Base-by-base conservation (phyloP, 2,113 vertebrate species). In the Pelvicachromis taeniatus region DNA sequence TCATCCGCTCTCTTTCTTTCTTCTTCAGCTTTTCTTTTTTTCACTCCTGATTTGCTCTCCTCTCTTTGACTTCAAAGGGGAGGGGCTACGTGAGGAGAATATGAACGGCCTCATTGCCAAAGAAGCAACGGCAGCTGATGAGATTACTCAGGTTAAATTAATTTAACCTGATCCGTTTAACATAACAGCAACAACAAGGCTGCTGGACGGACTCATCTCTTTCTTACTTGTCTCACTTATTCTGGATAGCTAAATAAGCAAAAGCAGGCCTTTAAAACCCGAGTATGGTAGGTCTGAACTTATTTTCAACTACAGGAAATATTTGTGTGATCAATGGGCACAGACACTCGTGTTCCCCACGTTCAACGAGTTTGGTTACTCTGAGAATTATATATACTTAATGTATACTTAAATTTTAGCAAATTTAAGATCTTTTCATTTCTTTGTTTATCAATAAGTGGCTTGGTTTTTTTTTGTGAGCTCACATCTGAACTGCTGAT, bases 101-200 rank as follows among this genome's bases (percentile, higher is more conserved):
- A 87, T 55, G 19, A 68, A 88, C 16, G 6, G 52, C n/a, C 61
- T 59, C 5, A 19, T 9, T 16, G 56, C 78, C n/a, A 19, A 68
- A 55, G 52, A 21, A 82, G 52, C 35, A 31, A n/a, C 19, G 5
- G 35, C 26, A 48, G 61, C 54, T 21, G 65, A 87, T 81, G 54
- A 86, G 45, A 85, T 90, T 52, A 88, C n/a, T 19, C 70, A 10
- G 79, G 31, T 82, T 81, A 33, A 82, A 88, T 87, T 33, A 50
- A 79, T 86, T 85, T 55, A 45, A 17, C 33, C 54, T 5, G 63
- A 80, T 85, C 61, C 38, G 53, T 84, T 86, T 80, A 80, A 21
- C 33, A 9, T 14, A 61, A 56, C 38, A 21, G 79, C 26, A 7
- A 16, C 80, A 33, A 48, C 50, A 68, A 53, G 45, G 78, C 42